These are phyloP conservation scores for Oryzias woworae DNA, from an alignment of 2,113 vertebrate species.

Conservation along the genomic window DNA sequence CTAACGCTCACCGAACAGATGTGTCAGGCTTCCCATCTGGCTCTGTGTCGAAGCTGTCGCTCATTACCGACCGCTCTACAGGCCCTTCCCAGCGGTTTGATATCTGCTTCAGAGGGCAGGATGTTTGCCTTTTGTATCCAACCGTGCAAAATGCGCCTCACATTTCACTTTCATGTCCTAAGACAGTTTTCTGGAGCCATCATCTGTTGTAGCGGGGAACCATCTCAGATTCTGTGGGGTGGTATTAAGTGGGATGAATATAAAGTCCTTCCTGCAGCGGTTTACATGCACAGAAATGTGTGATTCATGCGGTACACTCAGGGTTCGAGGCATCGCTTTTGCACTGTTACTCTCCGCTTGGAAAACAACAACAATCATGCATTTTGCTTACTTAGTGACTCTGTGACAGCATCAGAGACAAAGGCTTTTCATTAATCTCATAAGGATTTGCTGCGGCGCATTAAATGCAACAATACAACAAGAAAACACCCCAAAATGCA, in stretches of 20 bases:
- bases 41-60: constrained; percentile 18
- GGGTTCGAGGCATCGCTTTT: constrained; percentile 33
- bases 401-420: constrained; percentile 40
- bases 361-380: constrained; percentile 51
- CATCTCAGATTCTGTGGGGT: constrained; percentile 35
- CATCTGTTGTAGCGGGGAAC: constrained; percentile 49
- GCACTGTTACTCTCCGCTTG: constrained; percentile 47
- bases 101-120: constrained; percentile 44
- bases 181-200: constrained; percentile 28
- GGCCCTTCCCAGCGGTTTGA: constrained; percentile 7
- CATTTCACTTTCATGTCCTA: constrained; percentile 27
- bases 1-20: constrained; percentile 19
- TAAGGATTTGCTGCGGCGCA: constrained; percentile 10
- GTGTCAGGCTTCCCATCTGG: constrained; percentile 23
- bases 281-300: constrained; percentile 47
- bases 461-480: neutral
- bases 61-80: constrained; percentile 17
- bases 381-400: constrained; percentile 45
- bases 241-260: constrained; percentile 57
- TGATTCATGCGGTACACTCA: constrained; percentile 60
- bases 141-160: constrained; percentile 58
- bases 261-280: constrained; percentile 57
- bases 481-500: no score
- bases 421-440: constrained; percentile 52
- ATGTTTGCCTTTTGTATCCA: constrained; percentile 40